Evolutionary conservation across 2,113 vertebrate genomes (phyloP), one percentile per base, ranked within the genome.

Genomic region (Lichenostomus cassidix): DNA sequence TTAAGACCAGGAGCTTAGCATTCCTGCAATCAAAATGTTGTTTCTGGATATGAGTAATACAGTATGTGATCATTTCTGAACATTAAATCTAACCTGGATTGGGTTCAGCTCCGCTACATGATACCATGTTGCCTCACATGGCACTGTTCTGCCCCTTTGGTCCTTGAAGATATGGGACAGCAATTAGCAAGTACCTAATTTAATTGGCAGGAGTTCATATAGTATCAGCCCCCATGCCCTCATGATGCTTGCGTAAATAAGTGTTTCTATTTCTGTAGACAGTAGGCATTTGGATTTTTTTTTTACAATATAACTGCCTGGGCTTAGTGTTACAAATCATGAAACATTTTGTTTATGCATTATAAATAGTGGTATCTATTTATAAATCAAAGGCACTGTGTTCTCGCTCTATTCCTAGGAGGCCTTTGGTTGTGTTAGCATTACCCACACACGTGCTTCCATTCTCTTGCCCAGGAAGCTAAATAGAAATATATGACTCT

Each of bases 21-120:
- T 98, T 98, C 97, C 94, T 97, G 86, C 95, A 97, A 96, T 97
- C 96, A 97, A 96, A 97, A 96, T 83, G 94, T 97, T 97, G 69
- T 96, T 96, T 88, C 94, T 96, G 77, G 86, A 87, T 91, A 55
- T 63, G 69, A 93, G 92, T 89, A 81, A 84, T 87, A 64, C n/a
- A 62, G 58, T 94, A 79, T 92, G 83, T 75, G 89, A 89, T 97
- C 94, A 83, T 84, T 92, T 91, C 88, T 93, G 92, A 96, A 94
- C 64, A 60, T 96, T 94, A 92, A 94, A 94, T 96, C 96, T 97
- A 94, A 96, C 96, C 91, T 84, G 83, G 90, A 90, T 78, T 93
- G 70, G 69, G 62, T 97, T 95, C 86, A 97, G 93, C 63, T 93
- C 70, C 91, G 84, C 82, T 94, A 63, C 44, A 5, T 83, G 94